Evolutionary conservation across 2,797 vertebrate species (phyloP).

Genomic region (Apogon hyalosoma): DNA sequence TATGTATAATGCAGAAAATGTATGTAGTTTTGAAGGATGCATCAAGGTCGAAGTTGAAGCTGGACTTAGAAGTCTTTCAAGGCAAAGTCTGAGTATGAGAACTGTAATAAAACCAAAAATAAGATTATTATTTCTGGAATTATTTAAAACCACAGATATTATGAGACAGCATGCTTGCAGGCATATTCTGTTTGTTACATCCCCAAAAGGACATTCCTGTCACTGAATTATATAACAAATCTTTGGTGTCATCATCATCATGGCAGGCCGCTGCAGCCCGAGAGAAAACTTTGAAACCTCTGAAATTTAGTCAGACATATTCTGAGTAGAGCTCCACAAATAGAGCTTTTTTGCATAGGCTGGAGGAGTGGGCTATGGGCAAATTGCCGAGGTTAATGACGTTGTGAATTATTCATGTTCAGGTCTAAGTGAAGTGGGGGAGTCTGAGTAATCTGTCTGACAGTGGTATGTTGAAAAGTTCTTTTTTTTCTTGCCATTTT

Average conservation of each 20-base stretch:
- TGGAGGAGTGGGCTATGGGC: slow-evolving; percentile 60
- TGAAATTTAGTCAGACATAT: slow-evolving; percentile 63
- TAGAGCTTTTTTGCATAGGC: slow-evolving; percentile 51
- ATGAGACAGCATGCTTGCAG: slow-evolving; percentile 23
- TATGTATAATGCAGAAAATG: slow-evolving; percentile 22
- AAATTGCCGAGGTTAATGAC: slow-evolving; percentile 76
- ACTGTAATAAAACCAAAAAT: slow-evolving; percentile 22
- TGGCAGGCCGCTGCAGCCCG: slow-evolving; percentile 45
- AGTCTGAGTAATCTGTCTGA: slow-evolving; percentile 60
- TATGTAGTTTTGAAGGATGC: slow-evolving; percentile 4
- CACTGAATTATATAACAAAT: slow-evolving; percentile 60
- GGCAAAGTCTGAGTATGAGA: neutral
- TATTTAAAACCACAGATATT: slow-evolving; percentile 32
- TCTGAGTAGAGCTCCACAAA: slow-evolving; percentile 57
- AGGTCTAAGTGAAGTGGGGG: slow-evolving; percentile 57
- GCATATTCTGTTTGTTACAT: slow-evolving; percentile 30
- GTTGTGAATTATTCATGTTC: slow-evolving; percentile 75
- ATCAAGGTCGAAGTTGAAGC: slow-evolving; percentile 19
- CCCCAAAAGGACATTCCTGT: slow-evolving; percentile 23
- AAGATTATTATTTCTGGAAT: slow-evolving; percentile 29
- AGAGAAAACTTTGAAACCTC: slow-evolving; percentile 56
- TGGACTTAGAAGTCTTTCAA: neutral
- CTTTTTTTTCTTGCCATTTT: slow-evolving; percentile 1
- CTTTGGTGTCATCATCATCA: slow-evolving; percentile 52
- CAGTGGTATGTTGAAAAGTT: slow-evolving; percentile 19